Evolutionary conservation across 2,797 vertebrate genomes (phyloP), one percentile per base, ranked within the genome.

Genomic region (Ara ararauna): DNA sequence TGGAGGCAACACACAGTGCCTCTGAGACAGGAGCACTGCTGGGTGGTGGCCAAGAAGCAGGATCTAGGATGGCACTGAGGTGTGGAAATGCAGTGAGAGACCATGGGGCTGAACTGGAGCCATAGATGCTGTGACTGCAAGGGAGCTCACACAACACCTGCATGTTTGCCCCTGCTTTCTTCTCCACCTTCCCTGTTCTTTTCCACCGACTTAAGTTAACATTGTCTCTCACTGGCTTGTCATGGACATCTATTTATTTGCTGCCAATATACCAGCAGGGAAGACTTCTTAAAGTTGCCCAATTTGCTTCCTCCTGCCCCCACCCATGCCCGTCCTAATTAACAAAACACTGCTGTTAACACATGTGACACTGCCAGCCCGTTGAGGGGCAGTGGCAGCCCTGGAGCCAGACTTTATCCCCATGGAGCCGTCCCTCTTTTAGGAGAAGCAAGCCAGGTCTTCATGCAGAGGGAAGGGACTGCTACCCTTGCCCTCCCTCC

Each of bases 331-430:
- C 0, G 0, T 50, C 7, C 8, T 89, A 85, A 91, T 85, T 60
- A 87, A 82, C 27, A 87, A 47, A 76, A 70, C 9, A 11, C 44
- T 92, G 21, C 10, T 61, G 19, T 38, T 56, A 84, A 72, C 1
- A 0, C 5, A 1, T 19, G 40, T n/a, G 42, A 81, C 45, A 29
- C 48, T 0, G 0, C 45, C 75, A 83, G 40, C 0, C 0, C 12
- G 3, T 22, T 32, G 19, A 61, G 24, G 61, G 27, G 23, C 26
- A 58, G 42, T 48, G 24, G 29, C 29, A 82, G 32, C 8, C 3
- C 34, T 4, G 4, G 6, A 66, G 2, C 26, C 44, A 65, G 61
- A 40, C 2, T 3, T 66, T 14, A 7, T 9, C 17, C 36, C 23
- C 9, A 8, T 29, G 66, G 40, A 65, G 15, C 10, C 32, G 19